These are phyloP conservation scores for Drosophila willistoni DNA, from an alignment of 1,140 invertebrate genomes.

Conservation along the genomic window DNA sequence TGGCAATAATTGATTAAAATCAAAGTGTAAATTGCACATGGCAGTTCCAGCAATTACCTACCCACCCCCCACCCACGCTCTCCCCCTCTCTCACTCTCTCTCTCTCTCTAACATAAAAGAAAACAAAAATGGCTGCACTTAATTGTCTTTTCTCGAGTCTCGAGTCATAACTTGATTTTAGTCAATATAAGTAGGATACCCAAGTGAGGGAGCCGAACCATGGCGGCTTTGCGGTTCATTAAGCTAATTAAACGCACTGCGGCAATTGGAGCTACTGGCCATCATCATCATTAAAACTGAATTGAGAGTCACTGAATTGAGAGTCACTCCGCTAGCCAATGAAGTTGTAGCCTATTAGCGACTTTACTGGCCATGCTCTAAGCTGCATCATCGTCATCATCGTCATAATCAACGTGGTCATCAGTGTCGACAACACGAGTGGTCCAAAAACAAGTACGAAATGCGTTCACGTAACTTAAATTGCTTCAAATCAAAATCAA, in stretches of 20 bases:
- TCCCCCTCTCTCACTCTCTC: not conserved
- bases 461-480: constrained; percentile 62
- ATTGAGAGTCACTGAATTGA: constrained; percentile 64
- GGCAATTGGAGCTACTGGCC: constrained; percentile 49
- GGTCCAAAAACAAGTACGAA: constrained; percentile 59
- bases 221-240: constrained; percentile 66
- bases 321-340: constrained; percentile 54
- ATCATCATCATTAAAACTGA: constrained; percentile 72
- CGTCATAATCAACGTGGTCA: constrained; percentile 16
- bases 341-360: constrained; percentile 76
- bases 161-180: constrained; percentile 1
- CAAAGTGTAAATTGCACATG: constrained; percentile 73
- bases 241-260: constrained; percentile 72
- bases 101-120: not conserved
- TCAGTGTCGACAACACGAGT: constrained; percentile 34
- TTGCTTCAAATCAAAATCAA: constrained; percentile 57
- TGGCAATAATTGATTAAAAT: constrained; percentile 74
- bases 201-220: constrained; percentile 27
- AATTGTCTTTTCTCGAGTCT: constrained; percentile 47
- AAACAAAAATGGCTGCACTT: constrained; percentile 69
- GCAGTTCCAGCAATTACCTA: constrained; percentile 48
- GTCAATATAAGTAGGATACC: not conserved
- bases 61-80: not conserved
- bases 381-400: constrained; percentile 34
- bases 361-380: constrained; percentile 1